Evolutionary conservation across 2,797 vertebrate genomes (phyloP), one percentile per base, ranked within the genome.

Genomic region (Trachurus trachurus): DNA sequence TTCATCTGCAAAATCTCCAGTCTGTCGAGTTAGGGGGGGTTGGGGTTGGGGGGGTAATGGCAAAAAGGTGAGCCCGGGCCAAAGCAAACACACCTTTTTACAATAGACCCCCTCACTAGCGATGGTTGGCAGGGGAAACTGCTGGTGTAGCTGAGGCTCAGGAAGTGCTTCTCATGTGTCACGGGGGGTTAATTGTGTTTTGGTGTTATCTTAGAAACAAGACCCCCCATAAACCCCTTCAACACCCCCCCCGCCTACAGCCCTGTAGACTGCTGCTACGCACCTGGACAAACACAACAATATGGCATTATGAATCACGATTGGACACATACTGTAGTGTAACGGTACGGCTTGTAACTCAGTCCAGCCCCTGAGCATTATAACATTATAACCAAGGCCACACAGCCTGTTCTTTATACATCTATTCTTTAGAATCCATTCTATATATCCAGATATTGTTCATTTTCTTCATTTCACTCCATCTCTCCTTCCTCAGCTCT

Each of bases 231-330:
- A 89, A 89, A 85, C 83, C 72, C 81, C 58, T 68, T 49, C 74
- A 74, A 57, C 13, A 6, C 73, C 66, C 81, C 79, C 37, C 6
- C 31, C 31, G 26, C 26, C 26, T 9, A 57, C 73, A 71, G 40
- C 68, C 66, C 64, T 15, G 6, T 58, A 58, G 76, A 70, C 84
- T 74, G 64, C 69, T 84, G 83, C 81, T 64, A 22, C 62, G 56
- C 94, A 95, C 93, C 93, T 95, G 93, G 85, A 92, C 86, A 93
- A 95, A 94, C 88, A 93, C 85, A 91, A 91, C 88, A 91, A 86
- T 75, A 74, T 74, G 37, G 63, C 79, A 71, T 85, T 77, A 72
- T 76, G 80, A 83, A 65, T 79, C 74, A 69, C 17, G 12, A 52
- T 68, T 39, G 3, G 52, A 70, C 71, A 58, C 63, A 53, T 31